Percentiles rank a stretch among this genome's conserved stretches.
These are phyloP conservation scores for Ptychobarbus kaznakovi DNA, from an alignment of 2,797 vertebrate species.

Conservation along the genomic window DNA sequence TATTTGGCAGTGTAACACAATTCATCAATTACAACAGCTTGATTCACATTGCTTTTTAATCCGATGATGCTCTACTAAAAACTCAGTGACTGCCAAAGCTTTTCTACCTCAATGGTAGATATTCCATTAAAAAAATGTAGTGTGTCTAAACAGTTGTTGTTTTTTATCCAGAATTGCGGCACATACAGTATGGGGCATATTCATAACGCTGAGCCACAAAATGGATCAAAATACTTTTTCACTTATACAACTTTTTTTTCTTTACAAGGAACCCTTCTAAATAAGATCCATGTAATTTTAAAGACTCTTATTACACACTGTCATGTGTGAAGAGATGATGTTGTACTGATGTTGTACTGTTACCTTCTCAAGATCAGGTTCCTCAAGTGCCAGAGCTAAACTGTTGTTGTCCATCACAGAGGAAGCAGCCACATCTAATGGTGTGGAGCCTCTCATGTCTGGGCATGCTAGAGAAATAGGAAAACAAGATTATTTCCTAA, in stretches of 20 bases:
- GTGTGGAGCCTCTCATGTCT: constrained; percentile 96
- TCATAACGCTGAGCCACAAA: background rate
- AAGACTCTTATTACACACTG: background rate
- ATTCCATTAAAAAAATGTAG: background rate
- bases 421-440: constrained; percentile 94
- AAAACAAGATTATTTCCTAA: background rate
- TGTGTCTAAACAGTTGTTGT: background rate
- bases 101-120: background rate
- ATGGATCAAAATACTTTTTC: background rate
- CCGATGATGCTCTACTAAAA: background rate
- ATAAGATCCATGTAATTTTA: background rate
- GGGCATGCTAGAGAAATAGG: constrained; percentile 83
- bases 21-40: background rate
- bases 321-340: background rate
- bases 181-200: background rate
- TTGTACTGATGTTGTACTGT: background rate
- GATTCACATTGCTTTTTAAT: background rate
- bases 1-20: background rate
- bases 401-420: constrained; percentile 99
- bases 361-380: constrained; percentile 97
- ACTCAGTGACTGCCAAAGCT: background rate
- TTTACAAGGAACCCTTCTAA: background rate
- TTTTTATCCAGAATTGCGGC: background rate
- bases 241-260: background rate
- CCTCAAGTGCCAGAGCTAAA: constrained; percentile 90